A percentile compares a stretch with the other conserved stretches of the same genome.
These are phyloP conservation scores for Danionella cerebrum DNA, from an alignment of 2,113 vertebrate genomes.

Conservation along the genomic window DNA sequence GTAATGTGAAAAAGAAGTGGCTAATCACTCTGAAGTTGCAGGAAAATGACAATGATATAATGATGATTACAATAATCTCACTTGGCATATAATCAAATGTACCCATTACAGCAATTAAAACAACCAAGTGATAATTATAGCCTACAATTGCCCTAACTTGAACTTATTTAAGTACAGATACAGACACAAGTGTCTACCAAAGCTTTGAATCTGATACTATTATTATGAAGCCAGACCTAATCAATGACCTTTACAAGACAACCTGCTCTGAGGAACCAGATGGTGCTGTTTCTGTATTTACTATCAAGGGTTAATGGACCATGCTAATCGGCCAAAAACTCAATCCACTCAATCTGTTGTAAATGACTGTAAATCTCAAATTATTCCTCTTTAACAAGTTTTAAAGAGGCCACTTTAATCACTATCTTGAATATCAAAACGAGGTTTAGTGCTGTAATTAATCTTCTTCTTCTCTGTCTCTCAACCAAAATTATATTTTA, in stretches of 20 bases:
- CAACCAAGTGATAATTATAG: no score
- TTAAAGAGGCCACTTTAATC: not conserved
- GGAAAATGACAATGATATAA: not conserved
- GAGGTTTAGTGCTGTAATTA: not conserved
- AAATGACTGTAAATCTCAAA: not conserved
- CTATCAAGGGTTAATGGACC: not conserved
- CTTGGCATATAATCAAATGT: no score
- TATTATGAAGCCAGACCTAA: no score
- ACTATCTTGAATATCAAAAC: not conserved
- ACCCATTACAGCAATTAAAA: no score
- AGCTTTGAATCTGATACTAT: no score
- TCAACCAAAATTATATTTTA: not conserved
- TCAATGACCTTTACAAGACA: not conserved
- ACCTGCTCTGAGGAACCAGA: not conserved
- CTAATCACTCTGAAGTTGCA: no score
- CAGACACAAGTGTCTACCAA: no score
- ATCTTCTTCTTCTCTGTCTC: not conserved
- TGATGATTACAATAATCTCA: no score
- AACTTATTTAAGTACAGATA: no score
- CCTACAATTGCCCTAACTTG: no score
- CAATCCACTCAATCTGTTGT: not conserved
- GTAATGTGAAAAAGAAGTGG: no score
- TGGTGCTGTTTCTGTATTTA: not conserved
- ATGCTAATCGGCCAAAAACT: not conserved
- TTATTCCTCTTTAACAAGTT: not conserved